These are phyloP conservation scores for Mayetiola destructor DNA, from an alignment of 2,888 invertebrate species.

Conservation along the genomic window DNA sequence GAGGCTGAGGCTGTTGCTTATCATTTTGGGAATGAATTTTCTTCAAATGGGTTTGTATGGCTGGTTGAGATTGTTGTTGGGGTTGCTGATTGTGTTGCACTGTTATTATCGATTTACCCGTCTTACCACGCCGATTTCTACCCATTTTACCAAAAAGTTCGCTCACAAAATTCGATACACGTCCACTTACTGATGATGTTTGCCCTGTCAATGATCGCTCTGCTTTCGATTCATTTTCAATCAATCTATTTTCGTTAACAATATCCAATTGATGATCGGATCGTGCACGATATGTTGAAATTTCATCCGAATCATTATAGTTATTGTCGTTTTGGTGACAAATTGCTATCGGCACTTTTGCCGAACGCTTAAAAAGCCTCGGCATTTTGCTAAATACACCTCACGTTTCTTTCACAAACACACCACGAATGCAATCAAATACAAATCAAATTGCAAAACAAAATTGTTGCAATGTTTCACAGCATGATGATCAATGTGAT, in stretches of 20 bases:
- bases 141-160: background rate
- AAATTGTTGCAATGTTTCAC: no score
- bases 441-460: background rate
- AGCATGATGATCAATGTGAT: no score
- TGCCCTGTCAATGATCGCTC: background rate
- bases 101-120: background rate
- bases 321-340: slow-evolving; percentile 1
- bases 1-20: background rate
- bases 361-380: slow-evolving; percentile 9
- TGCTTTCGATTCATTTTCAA: background rate
- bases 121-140: background rate
- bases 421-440: background rate
- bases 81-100: slow-evolving; percentile 4
- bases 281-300: background rate
- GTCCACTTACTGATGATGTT: slow-evolving; percentile 4
- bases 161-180: slow-evolving; percentile 10
- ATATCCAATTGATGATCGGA: slow-evolving; percentile 1
- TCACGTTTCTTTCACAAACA: no score
- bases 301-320: background rate
- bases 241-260: slow-evolving; percentile 8
- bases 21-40: background rate
- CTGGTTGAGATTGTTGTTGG: background rate
- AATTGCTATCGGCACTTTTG: background rate
- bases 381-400: background rate
- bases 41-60: background rate